Conservation (phyloP, 2,888 invertebrate species). For the Itoplectis maculator region DNA sequence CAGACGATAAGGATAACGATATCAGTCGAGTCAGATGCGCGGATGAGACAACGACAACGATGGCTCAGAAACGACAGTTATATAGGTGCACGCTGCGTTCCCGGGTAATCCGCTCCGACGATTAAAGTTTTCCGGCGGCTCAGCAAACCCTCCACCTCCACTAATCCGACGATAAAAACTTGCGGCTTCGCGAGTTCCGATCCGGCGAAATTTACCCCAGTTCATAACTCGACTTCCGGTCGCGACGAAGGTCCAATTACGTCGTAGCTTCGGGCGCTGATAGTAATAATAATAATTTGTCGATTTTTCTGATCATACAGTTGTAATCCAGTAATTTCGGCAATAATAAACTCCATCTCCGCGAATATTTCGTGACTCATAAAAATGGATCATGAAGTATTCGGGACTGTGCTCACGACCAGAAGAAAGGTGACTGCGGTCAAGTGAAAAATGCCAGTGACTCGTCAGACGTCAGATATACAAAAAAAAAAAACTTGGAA, state of each 20-base stretch:
- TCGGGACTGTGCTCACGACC: no score
- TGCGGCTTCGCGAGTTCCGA: slow-evolving; percentile 10
- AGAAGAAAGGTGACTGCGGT: no score
- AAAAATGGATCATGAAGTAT: no score
- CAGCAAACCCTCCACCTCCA: slow-evolving; percentile 14
- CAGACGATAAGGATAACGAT: background rate
- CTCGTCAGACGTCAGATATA: no score
- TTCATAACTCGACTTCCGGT: background rate
- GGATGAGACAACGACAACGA: background rate
- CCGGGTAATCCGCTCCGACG: slow-evolving; percentile 26
- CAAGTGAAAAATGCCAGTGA: no score
- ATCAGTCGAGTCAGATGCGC: background rate
- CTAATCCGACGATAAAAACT: slow-evolving; percentile 27
- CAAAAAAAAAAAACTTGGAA: no score
- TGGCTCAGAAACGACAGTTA: background rate
- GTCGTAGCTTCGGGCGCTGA: background rate
- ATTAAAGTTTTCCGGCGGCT: slow-evolving; percentile 33
- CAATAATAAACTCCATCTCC: no score
- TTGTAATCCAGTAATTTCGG: no score
- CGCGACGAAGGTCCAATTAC: slow-evolving; percentile 12
- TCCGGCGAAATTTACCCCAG: slow-evolving; percentile 26
- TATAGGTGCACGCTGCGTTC: background rate
- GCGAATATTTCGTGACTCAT: no score
- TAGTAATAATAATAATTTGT: no score
- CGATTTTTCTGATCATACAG: no score